Conservation (phyloP, 2,113 vertebrate species). For the Galeopterus variegatus region DNA sequence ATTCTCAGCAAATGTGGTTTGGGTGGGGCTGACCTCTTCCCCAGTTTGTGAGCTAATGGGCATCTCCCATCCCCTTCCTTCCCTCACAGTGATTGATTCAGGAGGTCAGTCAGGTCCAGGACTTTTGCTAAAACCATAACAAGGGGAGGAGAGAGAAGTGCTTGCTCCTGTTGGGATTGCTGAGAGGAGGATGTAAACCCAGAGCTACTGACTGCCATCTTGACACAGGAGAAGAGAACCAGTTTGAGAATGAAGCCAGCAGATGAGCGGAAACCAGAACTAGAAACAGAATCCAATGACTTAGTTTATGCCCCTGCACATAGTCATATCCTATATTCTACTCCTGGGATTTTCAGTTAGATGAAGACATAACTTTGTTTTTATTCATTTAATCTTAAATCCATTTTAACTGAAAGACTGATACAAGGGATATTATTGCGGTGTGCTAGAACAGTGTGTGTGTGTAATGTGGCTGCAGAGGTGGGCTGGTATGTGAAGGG, state of each 20-base stretch:
- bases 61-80: background rate
- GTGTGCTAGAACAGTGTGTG: background rate
- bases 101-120: background rate
- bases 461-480: background rate
- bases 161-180: background rate
- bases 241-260: background rate
- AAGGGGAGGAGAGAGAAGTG: background rate
- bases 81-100: background rate
- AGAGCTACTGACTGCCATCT: background rate
- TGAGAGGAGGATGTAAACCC: background rate
- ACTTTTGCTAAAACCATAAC: background rate
- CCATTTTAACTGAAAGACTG: conserved; percentile 2
- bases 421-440: background rate
- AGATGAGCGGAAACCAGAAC: background rate
- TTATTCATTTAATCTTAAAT: background rate
- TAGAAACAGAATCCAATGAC: background rate
- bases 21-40: background rate
- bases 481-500: background rate
- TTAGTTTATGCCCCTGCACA: background rate
- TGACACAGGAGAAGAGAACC: background rate
- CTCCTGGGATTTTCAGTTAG: background rate
- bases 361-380: background rate
- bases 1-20: background rate
- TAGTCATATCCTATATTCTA: background rate
- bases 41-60: background rate